These are phyloP conservation scores for Reticulitermes lucifugus DNA, from an alignment of 2,888 invertebrate species.

Conservation along the genomic window DNA sequence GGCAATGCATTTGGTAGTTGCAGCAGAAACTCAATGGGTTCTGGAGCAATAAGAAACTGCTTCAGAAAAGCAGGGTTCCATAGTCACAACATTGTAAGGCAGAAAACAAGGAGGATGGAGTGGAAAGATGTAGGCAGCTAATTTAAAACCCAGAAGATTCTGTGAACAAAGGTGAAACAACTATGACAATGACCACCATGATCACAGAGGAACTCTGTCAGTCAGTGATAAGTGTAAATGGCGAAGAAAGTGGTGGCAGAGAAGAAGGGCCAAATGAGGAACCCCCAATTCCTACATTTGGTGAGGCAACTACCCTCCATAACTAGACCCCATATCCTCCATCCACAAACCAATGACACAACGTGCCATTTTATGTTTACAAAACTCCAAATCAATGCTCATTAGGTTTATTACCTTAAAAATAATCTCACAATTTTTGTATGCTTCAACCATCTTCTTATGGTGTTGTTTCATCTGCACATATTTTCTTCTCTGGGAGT, in stretches of 20 bases:
- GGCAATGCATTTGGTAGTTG: too few relatives aligned
- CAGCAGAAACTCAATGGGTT: too few relatives aligned
- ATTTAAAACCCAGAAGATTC: too few relatives aligned
- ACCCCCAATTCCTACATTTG: background rate
- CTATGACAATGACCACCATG: too few relatives aligned
- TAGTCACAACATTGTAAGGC: too few relatives aligned
- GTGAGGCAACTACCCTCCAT: background rate
- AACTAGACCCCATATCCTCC: background rate
- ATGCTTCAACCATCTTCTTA: constrained; percentile 13
- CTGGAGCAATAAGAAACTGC: too few relatives aligned
- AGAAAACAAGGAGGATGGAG: too few relatives aligned
- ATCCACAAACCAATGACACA: background rate
- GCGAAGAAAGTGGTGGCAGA: background rate
- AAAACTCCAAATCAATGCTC: background rate
- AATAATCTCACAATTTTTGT: constrained; percentile 18
- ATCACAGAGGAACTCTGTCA: too few relatives aligned
- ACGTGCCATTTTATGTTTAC: background rate
- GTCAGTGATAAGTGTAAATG: too few relatives aligned
- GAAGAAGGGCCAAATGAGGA: background rate
- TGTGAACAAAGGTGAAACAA: too few relatives aligned
- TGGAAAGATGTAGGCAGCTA: too few relatives aligned
- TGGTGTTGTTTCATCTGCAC: background rate
- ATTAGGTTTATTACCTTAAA: constrained; percentile 9
- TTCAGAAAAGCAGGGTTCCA: too few relatives aligned
- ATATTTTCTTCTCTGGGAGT: background rate